Evolutionary conservation across 2,797 vertebrate species (phyloP), one percentile per base, ranked within the genome.

Genomic region (Pithecia hirsuta): DNA sequence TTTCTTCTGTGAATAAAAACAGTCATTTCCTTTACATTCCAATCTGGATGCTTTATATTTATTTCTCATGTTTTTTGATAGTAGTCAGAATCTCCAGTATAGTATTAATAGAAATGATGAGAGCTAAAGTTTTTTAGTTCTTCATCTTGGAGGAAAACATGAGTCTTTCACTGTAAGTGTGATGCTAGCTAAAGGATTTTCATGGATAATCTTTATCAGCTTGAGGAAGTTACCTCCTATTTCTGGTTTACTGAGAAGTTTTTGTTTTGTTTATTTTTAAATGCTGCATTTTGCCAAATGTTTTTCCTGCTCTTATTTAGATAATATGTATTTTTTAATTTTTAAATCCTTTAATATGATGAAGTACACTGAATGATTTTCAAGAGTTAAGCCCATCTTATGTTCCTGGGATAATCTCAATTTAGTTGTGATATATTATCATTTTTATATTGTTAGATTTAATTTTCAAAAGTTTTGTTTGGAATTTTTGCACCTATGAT

Each of bases 391-490:
- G 22, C 12, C 7, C 5, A 67, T 19, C 24, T 19, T 92, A 39
- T 1, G 26, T 86, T 92, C 17, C 28, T 92, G 36, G 19, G 3
- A 81, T 39, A 67, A 92, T 89, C 52, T 4, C 17, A 11, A 67
- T 57, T 96, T 94, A 39, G 33, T 22, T 84, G 36, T 61, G 39
- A 48, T 89, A 4, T 80, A 50, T 50, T 50, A 84, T 78, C 26
- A 81, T 86, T 85, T 89, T 74, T 41, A 72, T 48, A 7, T 55
- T 79, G 30, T 36, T 76, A 82, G 10, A 70, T 44, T 79, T 36
- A 79, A n/a, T 80, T 89, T 92, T 91, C 22, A 86, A 81, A 89
- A 57, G 20, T 93, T 76, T 80, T 67, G 20, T 89, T 82, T 72
- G 85, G 46, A 57, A 74, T 61, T 81, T 81, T 76, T 39, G 8